Base-by-base conservation (phyloP, 2,888 invertebrate species). In the Heliothis peltigera region DNA sequence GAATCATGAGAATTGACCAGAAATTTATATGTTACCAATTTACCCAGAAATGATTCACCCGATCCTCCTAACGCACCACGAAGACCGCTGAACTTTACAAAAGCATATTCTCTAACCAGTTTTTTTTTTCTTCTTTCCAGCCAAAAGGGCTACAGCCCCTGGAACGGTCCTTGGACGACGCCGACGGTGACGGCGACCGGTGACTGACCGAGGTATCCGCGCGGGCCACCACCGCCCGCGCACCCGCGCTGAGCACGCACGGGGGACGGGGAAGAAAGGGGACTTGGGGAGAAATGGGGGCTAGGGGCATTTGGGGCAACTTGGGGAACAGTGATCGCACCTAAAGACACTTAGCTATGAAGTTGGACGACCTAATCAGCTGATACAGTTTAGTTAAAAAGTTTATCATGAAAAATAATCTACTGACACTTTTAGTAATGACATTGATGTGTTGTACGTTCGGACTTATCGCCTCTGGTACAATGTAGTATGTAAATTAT, bases 111-210 rank as follows among this genome's bases (percentile, higher is more conserved):
- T 49, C 64, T 81, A 75, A 80, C 72, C 3, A 22, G 17, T 0
- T 0, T 35, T 71, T 35, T 71, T 78, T 80, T 76, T 79, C 78
- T 68, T 89, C 72, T 88, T 93, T 93, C 55, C 96, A 96, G 96
- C 84, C 96, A 96, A 86, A 96, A 96, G 87, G 93, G 93, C 84
- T 96, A 96, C 94, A 95, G 95, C 86, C 96, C 96, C 55, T 96
- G 96, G 96, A 95, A 95, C 32, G 70, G 54, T 32, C 51, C 67
- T 91, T 96, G 96, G 96, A 96, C 96, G 78, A 95, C 95, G 96
- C 96, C 96, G 79, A 96, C 95, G 74, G 96, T 96, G 87, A 95
- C 96, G 0, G 96, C 96, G 59, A 95, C 96, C 70, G 96, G 96
- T 43, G 96, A 96, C 96, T 96, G 96, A 96, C 96, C 95, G 85